Conservation (phyloP, 1,140 invertebrate species). For the Teleogryllus occipitalis region DNA sequence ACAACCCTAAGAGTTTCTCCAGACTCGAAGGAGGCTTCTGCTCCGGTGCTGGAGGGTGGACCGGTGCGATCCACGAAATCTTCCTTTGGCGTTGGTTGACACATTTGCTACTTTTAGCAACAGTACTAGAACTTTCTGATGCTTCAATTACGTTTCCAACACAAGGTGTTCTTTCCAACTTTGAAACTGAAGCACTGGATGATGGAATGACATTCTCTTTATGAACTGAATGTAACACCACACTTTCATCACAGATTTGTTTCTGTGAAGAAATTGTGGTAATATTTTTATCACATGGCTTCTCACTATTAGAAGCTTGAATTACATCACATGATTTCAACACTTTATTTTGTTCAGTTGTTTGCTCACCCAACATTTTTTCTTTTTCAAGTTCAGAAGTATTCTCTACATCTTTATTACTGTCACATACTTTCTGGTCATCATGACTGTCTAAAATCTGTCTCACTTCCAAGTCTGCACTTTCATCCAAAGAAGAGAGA, state of each 20-base stretch:
- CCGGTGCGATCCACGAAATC: constrained; percentile 25
- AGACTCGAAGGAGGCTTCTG: constrained; percentile 24
- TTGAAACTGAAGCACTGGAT: not conserved
- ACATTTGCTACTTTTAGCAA: not conserved
- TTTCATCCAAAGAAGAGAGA: constrained; percentile 23
- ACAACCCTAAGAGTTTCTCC: constrained; percentile 31
- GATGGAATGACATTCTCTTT: too few species aligned
- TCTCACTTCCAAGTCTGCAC: constrained; percentile 22
- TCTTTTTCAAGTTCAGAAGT: not conserved
- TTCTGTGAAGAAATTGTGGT: not conserved
- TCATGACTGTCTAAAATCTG: constrained; percentile 19
- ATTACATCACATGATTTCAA: constrained; percentile 1
- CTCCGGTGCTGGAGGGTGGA: constrained; percentile 15
- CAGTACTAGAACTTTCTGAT: not conserved
- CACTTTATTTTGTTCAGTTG: not conserved
- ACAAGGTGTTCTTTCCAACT: not conserved
- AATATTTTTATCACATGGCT: not conserved
- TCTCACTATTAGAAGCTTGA: constrained; percentile 13
- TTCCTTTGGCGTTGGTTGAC: constrained; percentile 20
- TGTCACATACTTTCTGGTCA: not conserved
- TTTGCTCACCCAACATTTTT: not conserved
- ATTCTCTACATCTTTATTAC: not conserved
- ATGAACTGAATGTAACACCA: too few species aligned
- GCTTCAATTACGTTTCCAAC: not conserved
- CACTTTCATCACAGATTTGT: too few species aligned